Evolutionary conservation across 2,113 vertebrate genomes (phyloP).

Genomic region (Heptranchias perlo): DNA sequence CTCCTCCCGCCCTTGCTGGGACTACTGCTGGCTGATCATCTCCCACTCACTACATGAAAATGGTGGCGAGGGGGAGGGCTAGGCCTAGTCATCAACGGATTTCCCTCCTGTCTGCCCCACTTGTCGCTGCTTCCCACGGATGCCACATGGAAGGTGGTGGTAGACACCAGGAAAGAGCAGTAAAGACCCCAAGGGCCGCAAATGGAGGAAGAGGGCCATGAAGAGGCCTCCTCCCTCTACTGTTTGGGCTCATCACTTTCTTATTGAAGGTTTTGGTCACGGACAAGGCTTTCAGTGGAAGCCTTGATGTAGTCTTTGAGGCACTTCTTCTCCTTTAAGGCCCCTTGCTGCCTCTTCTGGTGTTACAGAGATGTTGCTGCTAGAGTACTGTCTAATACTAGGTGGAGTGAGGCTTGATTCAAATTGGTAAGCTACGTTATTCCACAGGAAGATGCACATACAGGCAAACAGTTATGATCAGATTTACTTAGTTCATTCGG

Average conservation of each 20-base stretch:
- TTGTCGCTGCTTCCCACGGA: background rate
- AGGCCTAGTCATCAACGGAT: too few species aligned
- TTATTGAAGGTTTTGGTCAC: background rate
- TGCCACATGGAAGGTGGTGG: background rate
- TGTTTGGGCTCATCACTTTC: background rate
- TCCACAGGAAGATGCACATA: too few species aligned
- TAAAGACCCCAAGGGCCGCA: background rate
- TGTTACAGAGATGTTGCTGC: too few species aligned
- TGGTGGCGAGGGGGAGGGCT: too few species aligned
- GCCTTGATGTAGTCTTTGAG: background rate
- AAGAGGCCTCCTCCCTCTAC: background rate
- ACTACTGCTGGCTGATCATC: too few species aligned
- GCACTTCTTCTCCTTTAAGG: background rate
- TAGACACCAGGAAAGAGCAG: background rate
- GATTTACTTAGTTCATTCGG: background rate
- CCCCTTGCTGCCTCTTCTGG: too few species aligned
- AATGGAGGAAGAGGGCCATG: too few species aligned
- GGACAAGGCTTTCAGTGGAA: background rate
- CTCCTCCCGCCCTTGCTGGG: too few species aligned
- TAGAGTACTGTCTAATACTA: background rate
- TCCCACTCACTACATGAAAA: too few species aligned
- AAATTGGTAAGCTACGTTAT: background rate
- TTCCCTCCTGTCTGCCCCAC: background rate
- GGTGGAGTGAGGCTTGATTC: background rate
- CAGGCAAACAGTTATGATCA: background rate